Evolutionary conservation across 2,888 invertebrate genomes (phyloP), one percentile per base, ranked within the genome.

Genomic region (Dastarcus helophoroides): DNA sequence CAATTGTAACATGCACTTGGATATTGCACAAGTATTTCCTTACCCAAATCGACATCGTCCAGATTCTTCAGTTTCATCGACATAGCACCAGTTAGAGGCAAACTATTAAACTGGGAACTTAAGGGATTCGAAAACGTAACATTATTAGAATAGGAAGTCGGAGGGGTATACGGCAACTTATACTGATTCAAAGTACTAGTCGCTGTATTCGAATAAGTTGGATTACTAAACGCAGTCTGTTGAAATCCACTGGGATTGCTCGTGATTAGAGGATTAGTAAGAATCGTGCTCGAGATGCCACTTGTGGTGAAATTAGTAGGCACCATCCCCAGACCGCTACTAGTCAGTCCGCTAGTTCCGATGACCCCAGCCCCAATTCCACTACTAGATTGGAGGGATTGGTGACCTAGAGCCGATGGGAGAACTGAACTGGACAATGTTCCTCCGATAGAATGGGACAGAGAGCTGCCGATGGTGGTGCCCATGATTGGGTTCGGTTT

Each of bases 21-120:
- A n/a, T n/a, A 23, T 2, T 37, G n/a, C n/a, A n/a, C n/a, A n/a
- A n/a, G n/a, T n/a, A n/a, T n/a, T n/a, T n/a, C n/a, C 51, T 51
- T 40, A 39, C 76, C 75, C 39, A 79, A 65, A 47, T 79, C 79
- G 38, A 78, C 73, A 54, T 80, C 79, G 46, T 80, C 79, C 55
- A 79, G 63, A 38, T 77, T 73, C 59, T 80, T 79, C 58, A 78
- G 63, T 59, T 79, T 79, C 67, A 73, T 72, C 15, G 67, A 62
- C 42, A 57, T 71, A 58, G 61, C 39, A 2, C 47, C 53, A 21
- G 42, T 36, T 7, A 56, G 30, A 3, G 56, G 50, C 44, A 63
- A 65, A 60, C 60, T 72, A 65, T 57, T 78, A 58, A 50, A 70
- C 63, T 56, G 71, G 54, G 43, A 71, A 61, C 43, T 63, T 38